Evolutionary conservation across 2,797 vertebrate species (phyloP).

Genomic region (Scyliorhinus canicula): DNA sequence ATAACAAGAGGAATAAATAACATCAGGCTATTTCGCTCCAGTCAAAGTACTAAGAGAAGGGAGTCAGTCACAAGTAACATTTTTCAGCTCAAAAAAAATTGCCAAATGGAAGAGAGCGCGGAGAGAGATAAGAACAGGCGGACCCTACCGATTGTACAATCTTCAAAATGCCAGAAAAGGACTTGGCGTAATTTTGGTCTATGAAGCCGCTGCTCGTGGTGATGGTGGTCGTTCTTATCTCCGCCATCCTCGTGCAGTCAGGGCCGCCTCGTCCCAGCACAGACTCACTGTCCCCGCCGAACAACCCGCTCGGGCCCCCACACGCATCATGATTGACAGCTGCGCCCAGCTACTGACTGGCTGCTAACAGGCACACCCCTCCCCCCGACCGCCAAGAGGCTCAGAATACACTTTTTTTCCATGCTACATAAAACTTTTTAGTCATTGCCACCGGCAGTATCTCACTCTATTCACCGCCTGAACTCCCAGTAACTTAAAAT

Average conservation of each 20-base stretch:
- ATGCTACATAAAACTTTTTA: not conserved
- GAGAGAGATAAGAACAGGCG: too few relatives aligned
- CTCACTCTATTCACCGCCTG: not conserved
- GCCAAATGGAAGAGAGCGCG: not conserved
- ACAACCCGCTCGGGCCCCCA: too few relatives aligned
- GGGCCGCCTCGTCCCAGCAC: not conserved
- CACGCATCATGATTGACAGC: not conserved
- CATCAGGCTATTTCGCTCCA: too few relatives aligned
- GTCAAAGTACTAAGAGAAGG: not conserved
- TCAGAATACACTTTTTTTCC: not conserved
- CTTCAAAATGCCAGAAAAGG: constrained; percentile 26
- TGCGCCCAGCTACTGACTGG: not conserved
- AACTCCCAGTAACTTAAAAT: not conserved
- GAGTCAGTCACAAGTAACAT: not conserved
- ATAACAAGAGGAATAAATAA: too few relatives aligned
- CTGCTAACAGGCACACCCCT: too few relatives aligned
- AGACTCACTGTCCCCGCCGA: too few relatives aligned
- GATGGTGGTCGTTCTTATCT: not conserved
- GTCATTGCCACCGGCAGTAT: not conserved
- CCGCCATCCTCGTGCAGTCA: not conserved
- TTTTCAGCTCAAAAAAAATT: not conserved
- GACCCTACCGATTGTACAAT: constrained; percentile 12
- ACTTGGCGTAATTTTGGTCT: not conserved
- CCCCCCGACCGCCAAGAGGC: not conserved
- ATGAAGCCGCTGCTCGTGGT: not conserved